phyloP scores from a whole-genome alignment of 2,797 vertebrate species.

The Ctenopoma kingsleyae region DNA sequence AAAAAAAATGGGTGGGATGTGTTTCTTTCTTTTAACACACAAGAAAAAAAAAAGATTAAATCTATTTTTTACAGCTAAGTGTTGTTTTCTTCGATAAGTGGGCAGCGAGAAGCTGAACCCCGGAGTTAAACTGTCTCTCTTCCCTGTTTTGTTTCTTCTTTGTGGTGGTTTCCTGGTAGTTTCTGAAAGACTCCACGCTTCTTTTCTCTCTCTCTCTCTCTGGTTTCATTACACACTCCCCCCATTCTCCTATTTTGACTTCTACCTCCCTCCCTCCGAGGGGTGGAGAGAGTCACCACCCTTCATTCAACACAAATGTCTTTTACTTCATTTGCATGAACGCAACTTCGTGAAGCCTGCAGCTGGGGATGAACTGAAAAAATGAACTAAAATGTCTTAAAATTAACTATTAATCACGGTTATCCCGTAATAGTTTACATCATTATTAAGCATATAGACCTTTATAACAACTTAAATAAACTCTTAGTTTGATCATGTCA shows the following conservation, averaged over 20 bases:
- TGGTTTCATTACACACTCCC: constrained; percentile 45
- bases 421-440: no score
- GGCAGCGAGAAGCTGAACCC: background rate
- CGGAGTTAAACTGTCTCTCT: background rate
- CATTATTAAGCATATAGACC: no score
- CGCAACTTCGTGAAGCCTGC: background rate
- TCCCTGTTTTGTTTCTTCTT: constrained; percentile 24
- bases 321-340: background rate
- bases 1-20: background rate
- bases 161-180: constrained; percentile 14
- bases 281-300: constrained; percentile 54
- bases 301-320: constrained; percentile 9
- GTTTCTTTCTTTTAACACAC: background rate
- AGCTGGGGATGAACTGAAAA: background rate
- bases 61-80: background rate
- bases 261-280: constrained; percentile 65
- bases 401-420: background rate
- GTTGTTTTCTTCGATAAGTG: background rate
- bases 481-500: no score
- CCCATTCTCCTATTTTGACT: constrained; percentile 65
- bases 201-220: constrained; percentile 31
- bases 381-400: background rate
- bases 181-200: constrained; percentile 18
- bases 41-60: background rate
- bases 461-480: no score